Base-by-base conservation (phyloP, 2,113 vertebrate species). In the Phaethon lepturus region DNA sequence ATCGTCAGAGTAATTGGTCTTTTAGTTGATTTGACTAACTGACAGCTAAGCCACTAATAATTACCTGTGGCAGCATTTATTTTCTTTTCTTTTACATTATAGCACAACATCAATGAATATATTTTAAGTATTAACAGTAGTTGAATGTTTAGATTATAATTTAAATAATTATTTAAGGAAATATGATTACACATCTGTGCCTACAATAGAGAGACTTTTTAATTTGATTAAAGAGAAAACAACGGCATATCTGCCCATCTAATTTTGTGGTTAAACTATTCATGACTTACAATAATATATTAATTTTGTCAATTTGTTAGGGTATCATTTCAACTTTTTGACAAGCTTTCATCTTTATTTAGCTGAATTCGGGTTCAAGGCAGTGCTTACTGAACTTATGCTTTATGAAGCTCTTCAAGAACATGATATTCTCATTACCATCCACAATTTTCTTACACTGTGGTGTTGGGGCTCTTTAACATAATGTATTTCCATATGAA, bases 1-100 rank as follows among this genome's bases (percentile, higher is more conserved):
- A 98, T 98, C 96, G 38, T 99, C 98, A 98, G 95, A 98, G 97
- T 98, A 99, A 99, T 98, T 99, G 98, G 98, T 92, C 98, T 98
- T 98, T 98, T 98, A 98, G 98, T 97, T 98, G 98, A 99, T 98
- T 98, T 98, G 98, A 98, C 97, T 98, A 98, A 95, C 98, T 98
- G 98, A 98, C 98, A 99, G 97, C 95, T 95, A 98, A 97, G 91
- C 86, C 95, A 96, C 95, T 98, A 96, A 98, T 98, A 98, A 98
- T 98, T 97, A 98, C 96, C 97, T 96, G 88, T 98, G 98, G 96
- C 98, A 98, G 98, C 95, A 92, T 98, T 98, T 98, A 75, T 87
- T 95, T 93, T 96, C 97, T 82, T 97, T 88, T 91, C 56, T 96
- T 98, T 98, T 97, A 74, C 91, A 93, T 92, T 96, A 91, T 77